Evolutionary conservation across 1,140 invertebrate species (phyloP).

Genomic region (Solenopsis invicta): DNA sequence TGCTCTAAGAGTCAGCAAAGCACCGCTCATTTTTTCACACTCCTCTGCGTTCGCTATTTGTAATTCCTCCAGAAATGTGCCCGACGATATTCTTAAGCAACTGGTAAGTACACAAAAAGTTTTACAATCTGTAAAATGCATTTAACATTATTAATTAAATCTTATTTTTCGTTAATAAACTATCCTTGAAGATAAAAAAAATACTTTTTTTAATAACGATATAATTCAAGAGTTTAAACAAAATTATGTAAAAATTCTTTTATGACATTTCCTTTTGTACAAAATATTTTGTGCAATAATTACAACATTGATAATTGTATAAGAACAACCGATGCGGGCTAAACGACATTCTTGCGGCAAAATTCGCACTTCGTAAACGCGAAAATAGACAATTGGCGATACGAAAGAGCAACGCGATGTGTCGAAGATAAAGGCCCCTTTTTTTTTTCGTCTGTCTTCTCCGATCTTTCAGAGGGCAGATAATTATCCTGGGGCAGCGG

Average conservation of each 20-base stretch:
- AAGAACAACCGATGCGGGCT: neutral
- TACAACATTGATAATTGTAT: neutral
- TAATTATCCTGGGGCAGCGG: slow-evolving; percentile 73
- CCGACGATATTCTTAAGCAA: slow-evolving; percentile 92
- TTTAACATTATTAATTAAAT: neutral
- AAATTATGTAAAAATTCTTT: neutral
- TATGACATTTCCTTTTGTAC: neutral
- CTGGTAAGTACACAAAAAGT: slow-evolving; percentile 87
- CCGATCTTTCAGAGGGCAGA: slow-evolving; percentile 55
- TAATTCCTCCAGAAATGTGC: slow-evolving; percentile 94
- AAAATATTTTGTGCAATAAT: neutral
- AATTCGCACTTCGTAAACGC: neutral
- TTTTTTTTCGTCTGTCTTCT: slow-evolving; percentile 14
- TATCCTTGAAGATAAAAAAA: neutral
- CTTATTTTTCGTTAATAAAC: neutral
- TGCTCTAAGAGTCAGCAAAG: slow-evolving; percentile 91
- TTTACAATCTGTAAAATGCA: neutral
- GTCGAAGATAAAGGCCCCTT: slow-evolving; percentile 32
- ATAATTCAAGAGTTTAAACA: neutral
- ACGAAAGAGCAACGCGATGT: slow-evolving; percentile 28
- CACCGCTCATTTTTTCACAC: slow-evolving; percentile 96
- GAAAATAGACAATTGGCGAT: slow-evolving; percentile 12
- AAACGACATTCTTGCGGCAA: neutral
- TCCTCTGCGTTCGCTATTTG: slow-evolving; percentile 94
- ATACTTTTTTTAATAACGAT: neutral